These are phyloP conservation scores for Dendrophyllia cribrosa DNA, from an alignment of 64 coral and sea anemone genomes.

Conservation along the genomic window DNA sequence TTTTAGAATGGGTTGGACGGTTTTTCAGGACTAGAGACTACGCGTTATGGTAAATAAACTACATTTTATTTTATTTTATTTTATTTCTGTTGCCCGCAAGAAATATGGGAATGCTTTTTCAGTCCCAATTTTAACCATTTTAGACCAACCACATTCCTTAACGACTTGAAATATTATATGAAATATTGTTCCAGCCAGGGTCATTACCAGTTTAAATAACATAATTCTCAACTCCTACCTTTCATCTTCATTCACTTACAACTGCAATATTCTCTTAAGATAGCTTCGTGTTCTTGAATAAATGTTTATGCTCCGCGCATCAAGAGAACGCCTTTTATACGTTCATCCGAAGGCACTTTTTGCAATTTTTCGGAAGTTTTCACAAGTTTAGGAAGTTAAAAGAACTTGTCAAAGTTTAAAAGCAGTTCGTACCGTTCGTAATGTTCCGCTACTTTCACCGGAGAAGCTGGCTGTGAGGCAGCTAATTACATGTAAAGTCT, in stretches of 20 bases:
- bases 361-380: background rate
- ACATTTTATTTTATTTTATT: no score
- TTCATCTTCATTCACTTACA: background rate
- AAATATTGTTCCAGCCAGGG: no score
- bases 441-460: background rate
- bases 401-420: background rate
- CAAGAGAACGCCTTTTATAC: background rate
- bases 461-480: background rate
- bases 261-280: background rate
- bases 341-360: background rate
- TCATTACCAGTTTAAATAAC: no score
- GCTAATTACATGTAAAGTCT: background rate
- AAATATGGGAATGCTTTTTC: no score
- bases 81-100: no score
- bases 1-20: no score
- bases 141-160: no score
- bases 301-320: background rate
- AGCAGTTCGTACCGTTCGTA: background rate
- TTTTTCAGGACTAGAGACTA: no score
- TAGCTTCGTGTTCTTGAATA: background rate
- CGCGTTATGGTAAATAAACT: no score
- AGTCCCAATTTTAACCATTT: no score
- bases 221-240: no score
- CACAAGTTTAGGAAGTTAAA: background rate
- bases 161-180: no score